Evolutionary conservation across 2,797 vertebrate species (phyloP).

Genomic region (Pogonophryne albipinna): DNA sequence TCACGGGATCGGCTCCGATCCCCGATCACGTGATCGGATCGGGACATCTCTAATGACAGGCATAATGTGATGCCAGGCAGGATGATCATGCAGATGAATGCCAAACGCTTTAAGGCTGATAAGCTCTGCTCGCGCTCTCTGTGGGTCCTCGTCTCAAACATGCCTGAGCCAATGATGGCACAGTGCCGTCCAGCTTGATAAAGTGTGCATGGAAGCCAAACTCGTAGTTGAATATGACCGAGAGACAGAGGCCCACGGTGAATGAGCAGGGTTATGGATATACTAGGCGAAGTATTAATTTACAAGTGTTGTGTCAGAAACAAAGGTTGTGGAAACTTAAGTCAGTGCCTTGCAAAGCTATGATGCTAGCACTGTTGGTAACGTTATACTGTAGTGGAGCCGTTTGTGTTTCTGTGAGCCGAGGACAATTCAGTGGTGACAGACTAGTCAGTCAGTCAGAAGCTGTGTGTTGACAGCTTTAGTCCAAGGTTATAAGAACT

Average conservation of each 20-base stretch:
- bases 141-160: background rate
- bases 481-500: background rate
- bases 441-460: slow-evolving; percentile 8
- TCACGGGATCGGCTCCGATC: too few species aligned
- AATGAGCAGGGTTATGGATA: slow-evolving; percentile 5
- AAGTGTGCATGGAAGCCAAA: background rate
- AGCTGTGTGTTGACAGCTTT: background rate
- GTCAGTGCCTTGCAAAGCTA: background rate
- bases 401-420: slow-evolving; percentile 1
- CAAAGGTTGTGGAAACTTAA: background rate
- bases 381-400: slow-evolving; percentile 6
- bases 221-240: slow-evolving; percentile 6
- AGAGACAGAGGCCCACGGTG: background rate
- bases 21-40: too few species aligned
- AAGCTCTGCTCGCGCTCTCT: slow-evolving; percentile 14
- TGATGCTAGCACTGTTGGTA: background rate
- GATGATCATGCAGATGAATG: slow-evolving; percentile 14
- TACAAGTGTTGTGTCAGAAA: slow-evolving; percentile 4
- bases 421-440: background rate
- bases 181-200: background rate
- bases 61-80: slow-evolving; percentile 4
- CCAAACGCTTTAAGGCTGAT: background rate
- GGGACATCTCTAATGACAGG: too few species aligned
- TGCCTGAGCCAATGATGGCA: background rate
- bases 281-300: background rate